These are phyloP conservation scores for Hylyphantes graminicola DNA, from an alignment of 1,140 invertebrate species.

Conservation along the genomic window DNA sequence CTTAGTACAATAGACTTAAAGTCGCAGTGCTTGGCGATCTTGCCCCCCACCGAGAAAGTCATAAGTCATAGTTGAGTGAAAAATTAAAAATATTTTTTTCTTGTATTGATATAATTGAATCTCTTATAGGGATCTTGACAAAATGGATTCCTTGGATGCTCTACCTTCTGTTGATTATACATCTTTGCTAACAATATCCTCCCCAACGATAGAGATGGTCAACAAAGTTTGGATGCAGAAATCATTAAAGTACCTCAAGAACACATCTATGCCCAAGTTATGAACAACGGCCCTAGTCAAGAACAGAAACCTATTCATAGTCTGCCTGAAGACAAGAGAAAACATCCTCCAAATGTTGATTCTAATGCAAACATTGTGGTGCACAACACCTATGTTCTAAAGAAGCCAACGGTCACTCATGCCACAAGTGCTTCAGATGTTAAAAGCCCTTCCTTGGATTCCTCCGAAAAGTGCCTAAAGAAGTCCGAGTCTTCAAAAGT, in stretches of 20 bases:
- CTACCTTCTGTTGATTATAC: conserved; percentile 39
- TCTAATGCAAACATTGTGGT: neutral
- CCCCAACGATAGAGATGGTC: neutral
- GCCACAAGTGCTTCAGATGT: conserved; percentile 35
- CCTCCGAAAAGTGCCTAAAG: conserved; percentile 9
- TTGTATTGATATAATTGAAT: too few relatives aligned
- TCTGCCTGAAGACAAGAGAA: neutral
- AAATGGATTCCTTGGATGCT: conserved; percentile 47
- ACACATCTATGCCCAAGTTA: conserved; percentile 52
- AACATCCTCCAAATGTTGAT: conserved; percentile 10
- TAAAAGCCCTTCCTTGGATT: neutral
- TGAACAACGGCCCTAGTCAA: neutral
- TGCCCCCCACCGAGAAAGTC: too few relatives aligned
- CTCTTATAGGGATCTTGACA: neutral
- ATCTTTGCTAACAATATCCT: conserved; percentile 36
- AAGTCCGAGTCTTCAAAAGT: conserved; percentile 29
- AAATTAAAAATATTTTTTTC: too few relatives aligned
- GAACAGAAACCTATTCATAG: neutral
- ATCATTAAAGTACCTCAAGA: conserved; percentile 36
- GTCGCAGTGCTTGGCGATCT: too few relatives aligned
- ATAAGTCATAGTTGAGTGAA: too few relatives aligned
- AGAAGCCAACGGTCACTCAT: conserved; percentile 21
- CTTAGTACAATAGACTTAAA: too few relatives aligned
- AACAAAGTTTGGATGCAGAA: neutral
- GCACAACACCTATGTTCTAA: conserved; percentile 29